Base-by-base conservation (phyloP, 2,888 invertebrate genomes). In the Drosophila falleni region DNA sequence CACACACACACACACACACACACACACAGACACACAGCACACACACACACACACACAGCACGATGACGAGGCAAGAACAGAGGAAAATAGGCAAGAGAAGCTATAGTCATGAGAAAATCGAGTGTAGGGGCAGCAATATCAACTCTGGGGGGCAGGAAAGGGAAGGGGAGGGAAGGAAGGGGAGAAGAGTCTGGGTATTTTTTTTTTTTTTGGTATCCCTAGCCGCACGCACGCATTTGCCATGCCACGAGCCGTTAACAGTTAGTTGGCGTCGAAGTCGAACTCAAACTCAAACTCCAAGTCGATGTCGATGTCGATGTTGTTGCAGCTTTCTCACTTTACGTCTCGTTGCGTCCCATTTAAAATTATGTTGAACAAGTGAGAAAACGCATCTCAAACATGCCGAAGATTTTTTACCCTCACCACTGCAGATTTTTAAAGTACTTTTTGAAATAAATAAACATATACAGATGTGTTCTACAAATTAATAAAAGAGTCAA, bases 291-390 rank as follows among this genome's bases (percentile, higher is more conserved):
- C 35, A 13, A 44, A 55, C 58, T 13, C 35, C 5, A 35, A 5
- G 35, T 35, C 35, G 35, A 5, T 5, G 35, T 35, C 35, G 35
- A 37, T 33, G 60, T 60, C 62, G 56, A 42, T 66, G 76, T 35
- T 58, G 65, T 47, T 78, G 81, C 87, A 85, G 89, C 73, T 75
- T 89, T 87, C 89, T 72, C 89, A 85, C 84, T 87, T 84, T 87
- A 87, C 84, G 84, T 89, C 86, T 89, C 84, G 84, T 87, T 84
- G 89, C 84, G 89, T 89, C 80, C 89, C 84, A 84, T 84, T 84
- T 87, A 89, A 84, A 84, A 84, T 84, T 87, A 84, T 84, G 88
- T 72, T 85, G 89, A 68, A 80, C 73, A 69, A 65, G 51, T 60
- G 39, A 0, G 50, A 23, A 39, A 41, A 37, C 13, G 1, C 2